Percentiles rank a stretch among this genome's conserved stretches.
Evolutionary conservation across 2,888 invertebrate genomes (phyloP).

Genomic region (Oscheius sp.): DNA sequence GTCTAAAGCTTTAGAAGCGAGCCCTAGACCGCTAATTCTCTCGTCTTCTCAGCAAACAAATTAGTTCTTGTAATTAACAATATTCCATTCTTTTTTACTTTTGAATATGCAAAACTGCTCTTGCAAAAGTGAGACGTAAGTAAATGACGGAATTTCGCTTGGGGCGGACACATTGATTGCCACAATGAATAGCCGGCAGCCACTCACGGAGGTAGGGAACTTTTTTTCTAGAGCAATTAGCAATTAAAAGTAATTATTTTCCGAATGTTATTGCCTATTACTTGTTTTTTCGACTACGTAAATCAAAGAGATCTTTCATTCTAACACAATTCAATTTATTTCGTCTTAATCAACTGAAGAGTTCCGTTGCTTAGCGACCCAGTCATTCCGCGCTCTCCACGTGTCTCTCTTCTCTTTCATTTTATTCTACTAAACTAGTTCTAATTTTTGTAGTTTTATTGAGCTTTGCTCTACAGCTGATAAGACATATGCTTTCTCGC

Average conservation of each 20-base stretch:
- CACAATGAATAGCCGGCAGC: conserved; percentile 27
- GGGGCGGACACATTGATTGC: conserved; percentile 29
- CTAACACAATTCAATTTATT: too few relatives aligned
- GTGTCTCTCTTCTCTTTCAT: not conserved
- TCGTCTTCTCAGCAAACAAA: not conserved
- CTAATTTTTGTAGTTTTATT: too few relatives aligned
- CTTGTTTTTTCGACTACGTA: too few relatives aligned
- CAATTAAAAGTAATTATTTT: not conserved
- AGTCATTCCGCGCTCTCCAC: not conserved
- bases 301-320: too few relatives aligned
- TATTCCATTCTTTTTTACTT: not conserved
- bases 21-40: too few relatives aligned
- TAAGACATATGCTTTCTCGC: not conserved
- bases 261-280: too few relatives aligned
- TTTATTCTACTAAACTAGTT: not conserved
- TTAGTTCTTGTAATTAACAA: not conserved
- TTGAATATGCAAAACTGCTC: too few relatives aligned
- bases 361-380: not conserved
- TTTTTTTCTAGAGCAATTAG: not conserved
- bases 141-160: too few relatives aligned
- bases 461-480: not conserved
- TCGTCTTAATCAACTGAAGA: not conserved
- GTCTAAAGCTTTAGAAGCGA: too few relatives aligned
- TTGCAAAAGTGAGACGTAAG: too few relatives aligned
- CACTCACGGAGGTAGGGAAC: conserved; percentile 20